Evolutionary conservation across 37 sponge, comb jelly and placozoan species (phyloP).

Genomic region (Halisarca cf. caerulea): DNA sequence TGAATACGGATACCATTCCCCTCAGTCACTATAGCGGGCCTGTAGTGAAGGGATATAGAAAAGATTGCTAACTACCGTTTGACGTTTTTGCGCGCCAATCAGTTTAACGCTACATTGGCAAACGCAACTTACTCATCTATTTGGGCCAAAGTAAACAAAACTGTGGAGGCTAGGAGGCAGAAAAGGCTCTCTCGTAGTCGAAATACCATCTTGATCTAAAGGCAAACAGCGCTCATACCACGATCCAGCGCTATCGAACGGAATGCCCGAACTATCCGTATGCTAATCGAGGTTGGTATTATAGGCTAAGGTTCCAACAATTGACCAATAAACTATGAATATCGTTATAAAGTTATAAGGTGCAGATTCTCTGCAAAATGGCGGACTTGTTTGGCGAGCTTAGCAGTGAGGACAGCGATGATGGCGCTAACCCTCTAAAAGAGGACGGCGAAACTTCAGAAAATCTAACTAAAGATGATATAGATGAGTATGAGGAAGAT

Average conservation of each 20-base stretch:
- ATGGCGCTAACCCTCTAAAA: slow-evolving; percentile 1
- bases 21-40: slow-evolving; percentile 55
- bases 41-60: slow-evolving; percentile 15
- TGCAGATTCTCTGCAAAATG: neutral
- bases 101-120: too few relatives aligned
- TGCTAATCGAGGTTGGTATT: too few relatives aligned
- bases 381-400: slow-evolving; percentile 13
- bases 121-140: too few relatives aligned
- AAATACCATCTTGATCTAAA: too few relatives aligned
- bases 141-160: too few relatives aligned
- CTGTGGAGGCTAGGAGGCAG: too few relatives aligned
- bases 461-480: neutral
- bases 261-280: too few relatives aligned
- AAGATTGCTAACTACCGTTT: too few relatives aligned
- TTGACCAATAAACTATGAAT: too few relatives aligned
- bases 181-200: too few relatives aligned
- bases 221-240: neutral
- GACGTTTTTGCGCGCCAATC: too few relatives aligned
- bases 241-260: neutral
- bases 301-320: too few relatives aligned
- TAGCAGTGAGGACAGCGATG: slow-evolving; percentile 26
- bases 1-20: slow-evolving; percentile 31
- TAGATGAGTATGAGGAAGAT: neutral
- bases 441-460: neutral
- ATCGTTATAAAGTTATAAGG: neutral